Base-by-base conservation (phyloP, 2,888 invertebrate genomes). In the Leucophora obtusa region DNA sequence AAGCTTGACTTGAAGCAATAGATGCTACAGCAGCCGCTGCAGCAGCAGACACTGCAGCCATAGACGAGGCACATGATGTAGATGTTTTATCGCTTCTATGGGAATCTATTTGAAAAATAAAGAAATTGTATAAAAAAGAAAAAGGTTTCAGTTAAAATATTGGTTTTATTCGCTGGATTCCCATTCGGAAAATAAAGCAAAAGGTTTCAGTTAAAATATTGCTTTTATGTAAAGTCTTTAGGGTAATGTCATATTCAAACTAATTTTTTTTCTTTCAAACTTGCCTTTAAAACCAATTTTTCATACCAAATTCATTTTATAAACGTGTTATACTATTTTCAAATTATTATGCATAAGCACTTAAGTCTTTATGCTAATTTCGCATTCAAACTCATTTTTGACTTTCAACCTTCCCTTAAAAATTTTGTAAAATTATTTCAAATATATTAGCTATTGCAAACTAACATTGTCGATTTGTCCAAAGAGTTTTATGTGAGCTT, bases 31-130 rank as follows among this genome's bases (percentile, higher is more conserved):
- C 70, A 79, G 84, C 78, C 47, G 84, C 79, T 33, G 82, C 68
- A 10, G 88, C 85, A 56, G 88, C 72, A n/a, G 87, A 85, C 11
- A 82, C 79, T 21, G 83, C 80, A 78, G 87, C 79, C 86, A 83
- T 83, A n/a, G 84, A 82, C 74, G 70, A 84, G 78, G 84, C 74
- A 80, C 83, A 78, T 63, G 84, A 79, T 82, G 76, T 82, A 62
- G 86, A 79, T 73, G 83, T 85, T 85, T 68, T 85, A 84, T 75
- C 86, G 84, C 56, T 85, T 85, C 82, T 84, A 74, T 83, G 84
- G 71, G 66, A 73, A 83, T 85, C 84, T 87, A 83, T 50, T 79
- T 38, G 2, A 4, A 38, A 28, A 28, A 28, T 6, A 7, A 28
- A 7, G 4, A 6, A 28, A 28, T 28, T 28, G 7, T 28, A 6